Evolutionary conservation across 2,797 vertebrate species (phyloP).

Genomic region (Neopelma chrysocephalum): DNA sequence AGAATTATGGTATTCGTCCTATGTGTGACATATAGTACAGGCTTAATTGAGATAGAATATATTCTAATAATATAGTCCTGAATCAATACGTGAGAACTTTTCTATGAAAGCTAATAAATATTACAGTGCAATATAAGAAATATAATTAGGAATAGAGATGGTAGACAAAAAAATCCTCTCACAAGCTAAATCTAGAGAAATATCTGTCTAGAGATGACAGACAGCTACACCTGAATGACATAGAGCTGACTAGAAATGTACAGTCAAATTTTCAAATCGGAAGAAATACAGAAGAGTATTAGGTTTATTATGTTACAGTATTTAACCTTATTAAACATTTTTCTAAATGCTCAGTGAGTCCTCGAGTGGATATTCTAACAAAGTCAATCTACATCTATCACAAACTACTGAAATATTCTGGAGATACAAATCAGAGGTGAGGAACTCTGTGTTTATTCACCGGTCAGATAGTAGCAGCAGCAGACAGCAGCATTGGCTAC

Average conservation of each 20-base stretch:
- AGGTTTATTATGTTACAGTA: background rate
- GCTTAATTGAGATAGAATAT: background rate
- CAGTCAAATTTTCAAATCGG: background rate
- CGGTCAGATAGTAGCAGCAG: background rate
- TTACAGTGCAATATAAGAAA: background rate
- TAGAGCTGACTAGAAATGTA: background rate
- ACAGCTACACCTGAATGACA: background rate
- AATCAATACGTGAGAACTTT: background rate
- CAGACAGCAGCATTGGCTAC: background rate
- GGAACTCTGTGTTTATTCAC: background rate
- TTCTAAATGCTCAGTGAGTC: background rate
- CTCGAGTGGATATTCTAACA: background rate
- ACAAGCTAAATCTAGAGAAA: background rate
- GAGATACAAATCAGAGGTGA: background rate
- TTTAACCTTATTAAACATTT: background rate
- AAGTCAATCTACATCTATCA: background rate
- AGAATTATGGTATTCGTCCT: background rate
- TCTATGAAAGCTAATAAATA: background rate
- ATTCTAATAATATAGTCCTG: background rate
- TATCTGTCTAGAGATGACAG: background rate
- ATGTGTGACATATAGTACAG: background rate
- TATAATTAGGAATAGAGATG: background rate
- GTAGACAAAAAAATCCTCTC: background rate
- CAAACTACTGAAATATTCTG: background rate
- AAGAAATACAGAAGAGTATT: background rate